These are phyloP conservation scores for Synergus itoensis DNA, from an alignment of 2,888 invertebrate species.

Conservation along the genomic window DNA sequence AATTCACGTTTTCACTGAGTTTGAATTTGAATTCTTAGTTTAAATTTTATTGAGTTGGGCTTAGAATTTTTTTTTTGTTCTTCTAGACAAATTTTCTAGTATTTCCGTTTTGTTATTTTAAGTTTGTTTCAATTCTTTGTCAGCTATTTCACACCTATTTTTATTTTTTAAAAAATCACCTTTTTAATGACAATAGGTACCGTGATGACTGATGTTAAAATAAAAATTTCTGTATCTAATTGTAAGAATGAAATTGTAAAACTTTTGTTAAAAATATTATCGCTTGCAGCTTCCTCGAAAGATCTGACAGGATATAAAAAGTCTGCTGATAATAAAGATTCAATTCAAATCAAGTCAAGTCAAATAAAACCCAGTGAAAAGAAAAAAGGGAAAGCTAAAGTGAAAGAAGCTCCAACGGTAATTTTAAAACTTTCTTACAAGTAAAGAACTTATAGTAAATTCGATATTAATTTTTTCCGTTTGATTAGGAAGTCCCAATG, in stretches of 20 bases:
- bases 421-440: background rate
- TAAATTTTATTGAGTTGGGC: no score
- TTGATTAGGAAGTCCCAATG: slow-evolving; percentile 48
- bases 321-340: slow-evolving; percentile 59
- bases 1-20: no score
- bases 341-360: slow-evolving; percentile 5
- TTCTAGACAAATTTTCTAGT: no score
- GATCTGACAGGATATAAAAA: slow-evolving; percentile 68
- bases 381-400: slow-evolving; percentile 67
- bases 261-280: background rate
- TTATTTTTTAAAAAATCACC: no score
- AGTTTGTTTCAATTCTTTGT: no score
- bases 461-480: background rate
- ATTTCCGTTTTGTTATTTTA: no score
- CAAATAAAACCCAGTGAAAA: slow-evolving; percentile 68
- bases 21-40: no score
- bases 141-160: no score
- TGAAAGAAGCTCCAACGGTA: slow-evolving; percentile 58
- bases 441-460: background rate
- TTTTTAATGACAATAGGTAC: no score
- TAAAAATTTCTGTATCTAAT: no score
- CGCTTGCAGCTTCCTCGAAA: slow-evolving; percentile 54
- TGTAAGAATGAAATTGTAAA: slow-evolving; percentile 6
- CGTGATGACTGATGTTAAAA: no score
- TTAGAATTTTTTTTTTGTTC: no score